These are phyloP conservation scores for Netelia melanura DNA, from an alignment of 2,888 invertebrate species.

Conservation along the genomic window DNA sequence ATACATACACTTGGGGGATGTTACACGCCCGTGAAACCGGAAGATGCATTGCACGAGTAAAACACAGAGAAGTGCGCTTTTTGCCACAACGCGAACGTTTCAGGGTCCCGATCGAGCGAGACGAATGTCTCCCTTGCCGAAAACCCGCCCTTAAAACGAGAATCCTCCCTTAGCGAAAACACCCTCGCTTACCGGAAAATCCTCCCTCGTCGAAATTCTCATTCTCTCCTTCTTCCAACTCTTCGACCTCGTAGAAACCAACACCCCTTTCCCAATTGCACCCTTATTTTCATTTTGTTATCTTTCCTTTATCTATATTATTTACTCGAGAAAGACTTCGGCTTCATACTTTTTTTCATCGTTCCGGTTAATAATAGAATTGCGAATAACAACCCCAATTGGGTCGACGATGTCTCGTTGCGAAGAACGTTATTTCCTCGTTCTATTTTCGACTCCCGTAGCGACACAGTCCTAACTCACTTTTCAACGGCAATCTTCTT, in stretches of 20 bases:
- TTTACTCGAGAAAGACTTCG: no score
- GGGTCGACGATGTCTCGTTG: background rate
- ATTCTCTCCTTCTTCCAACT: background rate
- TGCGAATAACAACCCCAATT: no score
- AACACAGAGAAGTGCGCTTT: constrained; percentile 23
- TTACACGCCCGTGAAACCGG: constrained; percentile 66
- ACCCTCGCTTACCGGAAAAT: constrained; percentile 11
- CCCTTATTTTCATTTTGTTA: background rate
- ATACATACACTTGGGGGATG: background rate
- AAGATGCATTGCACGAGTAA: constrained; percentile 74
- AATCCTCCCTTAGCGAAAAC: background rate
- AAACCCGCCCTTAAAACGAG: background rate
- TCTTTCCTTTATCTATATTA: background rate
- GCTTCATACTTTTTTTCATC: no score
- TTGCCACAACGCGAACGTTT: constrained; percentile 45
- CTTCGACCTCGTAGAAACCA: background rate
- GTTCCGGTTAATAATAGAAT: no score
- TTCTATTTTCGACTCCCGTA: background rate
- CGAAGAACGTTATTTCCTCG: background rate
- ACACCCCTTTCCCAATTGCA: background rate
- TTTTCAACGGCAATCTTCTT: background rate
- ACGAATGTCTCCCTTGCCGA: constrained; percentile 55
- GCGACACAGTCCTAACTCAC: background rate
- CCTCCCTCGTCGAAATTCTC: background rate
- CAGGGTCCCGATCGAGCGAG: constrained; percentile 51